Conservation (phyloP, 1,140 invertebrate species). For the Aphelinus certus region DNA sequence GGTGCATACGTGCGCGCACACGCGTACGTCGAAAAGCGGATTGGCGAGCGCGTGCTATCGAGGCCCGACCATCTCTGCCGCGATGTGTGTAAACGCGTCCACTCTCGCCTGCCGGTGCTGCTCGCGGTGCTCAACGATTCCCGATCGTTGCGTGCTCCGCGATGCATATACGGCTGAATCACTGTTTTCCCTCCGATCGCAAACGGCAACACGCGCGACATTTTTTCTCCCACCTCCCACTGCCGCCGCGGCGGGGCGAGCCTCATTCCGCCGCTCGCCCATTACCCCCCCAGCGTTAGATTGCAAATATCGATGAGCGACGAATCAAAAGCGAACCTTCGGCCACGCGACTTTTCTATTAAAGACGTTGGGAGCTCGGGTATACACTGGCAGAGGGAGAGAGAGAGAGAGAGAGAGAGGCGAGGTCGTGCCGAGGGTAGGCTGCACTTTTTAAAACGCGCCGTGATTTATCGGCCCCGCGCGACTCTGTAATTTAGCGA, state of each 20-base stretch:
- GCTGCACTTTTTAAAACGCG: constrained; percentile 14
- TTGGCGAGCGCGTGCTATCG: constrained; percentile 10
- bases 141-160: too few relatives aligned
- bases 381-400: too few relatives aligned
- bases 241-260: too few relatives aligned
- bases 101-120: too few relatives aligned
- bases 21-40: constrained; percentile 5
- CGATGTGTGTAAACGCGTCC: too few relatives aligned
- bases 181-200: neutral
- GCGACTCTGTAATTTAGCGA: constrained; percentile 36
- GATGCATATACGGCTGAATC: too few relatives aligned
- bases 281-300: neutral
- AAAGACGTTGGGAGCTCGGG: neutral
- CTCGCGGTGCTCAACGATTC: too few relatives aligned
- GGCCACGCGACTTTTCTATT: constrained; percentile 36
- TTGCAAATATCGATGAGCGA: constrained; percentile 25
- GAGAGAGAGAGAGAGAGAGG: neutral
- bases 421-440: constrained; percentile 5
- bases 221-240: too few relatives aligned
- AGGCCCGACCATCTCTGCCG: neutral
- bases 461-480: constrained; percentile 37
- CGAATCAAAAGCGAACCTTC: neutral
- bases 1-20: neutral
- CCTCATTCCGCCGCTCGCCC: too few relatives aligned
- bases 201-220: too few relatives aligned